Conservation (phyloP, 2,797 vertebrate species). For the Anguilla megastoma region DNA sequence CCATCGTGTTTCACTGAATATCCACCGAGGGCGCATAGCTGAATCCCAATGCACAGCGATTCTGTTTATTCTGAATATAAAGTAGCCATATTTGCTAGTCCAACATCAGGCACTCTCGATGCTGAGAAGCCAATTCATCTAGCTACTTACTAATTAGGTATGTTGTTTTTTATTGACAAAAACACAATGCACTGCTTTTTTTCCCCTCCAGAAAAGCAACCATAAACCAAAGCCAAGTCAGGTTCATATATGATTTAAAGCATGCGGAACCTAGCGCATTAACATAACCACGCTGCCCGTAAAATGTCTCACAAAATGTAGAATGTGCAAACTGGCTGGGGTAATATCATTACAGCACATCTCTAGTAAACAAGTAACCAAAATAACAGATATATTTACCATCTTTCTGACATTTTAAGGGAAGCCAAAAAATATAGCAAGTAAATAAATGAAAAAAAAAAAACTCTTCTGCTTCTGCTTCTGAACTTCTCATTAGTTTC, state of each 20-base stretch:
- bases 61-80: slow-evolving; percentile 11
- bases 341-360: not conserved
- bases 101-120: not conserved
- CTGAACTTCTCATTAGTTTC: slow-evolving; percentile 38
- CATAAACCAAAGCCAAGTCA: slow-evolving; percentile 4
- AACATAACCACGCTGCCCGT: not conserved
- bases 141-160: not conserved
- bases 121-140: not conserved
- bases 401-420: not conserved
- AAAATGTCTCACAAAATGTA: not conserved
- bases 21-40: slow-evolving; percentile 14
- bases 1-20: slow-evolving; percentile 21
- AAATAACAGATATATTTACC: not conserved
- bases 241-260: not conserved
- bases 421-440: not conserved
- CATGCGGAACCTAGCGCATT: not conserved
- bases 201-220: not conserved
- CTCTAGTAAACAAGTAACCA: not conserved
- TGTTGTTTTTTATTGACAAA: slow-evolving; percentile 9
- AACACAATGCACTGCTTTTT: not conserved
- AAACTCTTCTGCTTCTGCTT: not conserved
- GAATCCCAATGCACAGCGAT: not conserved
- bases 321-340: not conserved
- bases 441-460: not conserved
- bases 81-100: slow-evolving; percentile 1